These are phyloP conservation scores for Hoplias malabaricus DNA, from an alignment of 2,113 vertebrate genomes.

Conservation along the genomic window DNA sequence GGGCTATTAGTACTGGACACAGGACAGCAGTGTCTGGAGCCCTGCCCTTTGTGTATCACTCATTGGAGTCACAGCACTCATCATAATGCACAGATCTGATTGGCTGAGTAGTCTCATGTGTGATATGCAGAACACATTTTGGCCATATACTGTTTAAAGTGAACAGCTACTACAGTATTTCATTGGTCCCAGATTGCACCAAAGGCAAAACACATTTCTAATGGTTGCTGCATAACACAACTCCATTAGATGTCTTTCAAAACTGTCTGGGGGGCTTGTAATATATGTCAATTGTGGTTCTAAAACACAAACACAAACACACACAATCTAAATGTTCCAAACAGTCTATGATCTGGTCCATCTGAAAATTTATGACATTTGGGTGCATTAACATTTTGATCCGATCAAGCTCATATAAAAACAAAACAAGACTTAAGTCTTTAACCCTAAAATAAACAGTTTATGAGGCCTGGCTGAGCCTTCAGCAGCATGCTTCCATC, in stretches of 20 bases:
- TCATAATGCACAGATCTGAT: no score
- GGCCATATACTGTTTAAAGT: neutral
- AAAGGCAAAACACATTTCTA: neutral
- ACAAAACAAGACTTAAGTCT: constrained; percentile 39
- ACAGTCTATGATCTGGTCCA: constrained; percentile 51
- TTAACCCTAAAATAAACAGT: constrained; percentile 58
- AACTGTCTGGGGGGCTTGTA: constrained; percentile 57
- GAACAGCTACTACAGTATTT: neutral
- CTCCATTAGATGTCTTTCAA: constrained; percentile 3
- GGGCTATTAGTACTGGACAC: no score
- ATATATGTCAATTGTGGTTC: constrained; percentile 55
- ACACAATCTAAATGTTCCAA: constrained; percentile 36
- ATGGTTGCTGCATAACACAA: constrained; percentile 2
- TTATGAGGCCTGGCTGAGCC: constrained; percentile 48
- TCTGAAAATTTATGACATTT: constrained; percentile 53
- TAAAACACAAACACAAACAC: constrained; percentile 26
- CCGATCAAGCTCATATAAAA: constrained; percentile 56
- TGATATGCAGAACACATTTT: no score
- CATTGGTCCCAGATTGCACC: neutral
- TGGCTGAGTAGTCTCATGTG: no score
- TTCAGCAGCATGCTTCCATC: constrained; percentile 45
- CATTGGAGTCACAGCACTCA: no score
- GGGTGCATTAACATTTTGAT: constrained; percentile 57
- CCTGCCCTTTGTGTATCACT: no score
- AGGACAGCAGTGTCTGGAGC: no score